Base-by-base conservation (phyloP, 2,888 invertebrate genomes). In the Drosophila colorata region DNA sequence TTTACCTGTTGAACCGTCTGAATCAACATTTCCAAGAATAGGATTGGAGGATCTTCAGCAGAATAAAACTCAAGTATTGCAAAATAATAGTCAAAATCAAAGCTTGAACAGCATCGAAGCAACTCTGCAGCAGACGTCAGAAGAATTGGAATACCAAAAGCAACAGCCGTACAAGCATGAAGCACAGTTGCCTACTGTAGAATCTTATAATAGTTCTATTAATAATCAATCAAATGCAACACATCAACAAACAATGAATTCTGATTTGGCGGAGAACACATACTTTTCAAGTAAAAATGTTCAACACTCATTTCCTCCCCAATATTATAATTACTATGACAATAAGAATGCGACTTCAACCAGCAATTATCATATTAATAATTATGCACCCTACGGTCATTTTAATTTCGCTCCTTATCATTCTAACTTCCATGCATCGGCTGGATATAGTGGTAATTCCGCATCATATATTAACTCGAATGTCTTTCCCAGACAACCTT, bases 341-440 rank as follows among this genome's bases (percentile, higher is more conserved):
- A 89, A 89, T 84, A 90, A 83, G 87, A 88, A 76, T 44, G 78
- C 87, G 52, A 49, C 79, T 9, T 40, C 87, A 47, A 46, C 88
- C 35, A 66, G 77, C 46, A 74, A 90, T 61, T 90, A 89, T 69
- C 90, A 87, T 69, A 69, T 90, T n/a, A 81, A 88, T 20, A 86
- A 90, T 53, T 90, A 90, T 67, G 77, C 87, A 13, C 80, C 88
- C 13, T 91, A 91, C 43, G 83, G 86, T 44, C 82, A 89, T 43
- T 89, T 91, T 48, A 90, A 89, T 55, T 89, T 90, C 56, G 57
- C 88, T 9, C 89, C 87, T n/a, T 91, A 90, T 70, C 90, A 88
- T 81, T 78, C 90, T 56, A 90, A 87, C 49, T 80, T 88, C 35
- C 88, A 82, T 65, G 72, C 88, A 31, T 70, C 88, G 31, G 78